Evolutionary conservation across 2,888 invertebrate species (phyloP).

Genomic region (Chrysolina haemoptera): DNA sequence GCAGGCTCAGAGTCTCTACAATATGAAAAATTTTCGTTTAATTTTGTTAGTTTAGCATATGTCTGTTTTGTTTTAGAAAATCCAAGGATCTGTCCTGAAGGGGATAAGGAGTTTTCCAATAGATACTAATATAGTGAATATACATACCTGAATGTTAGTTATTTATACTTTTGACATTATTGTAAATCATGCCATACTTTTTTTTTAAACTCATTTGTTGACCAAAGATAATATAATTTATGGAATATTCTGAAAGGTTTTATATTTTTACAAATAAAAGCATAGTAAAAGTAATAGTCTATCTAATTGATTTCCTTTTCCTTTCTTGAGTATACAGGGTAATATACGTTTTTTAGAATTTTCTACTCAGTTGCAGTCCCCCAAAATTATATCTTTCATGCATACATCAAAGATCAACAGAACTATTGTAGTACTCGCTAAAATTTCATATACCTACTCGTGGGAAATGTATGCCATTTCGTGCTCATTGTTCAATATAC

Average conservation of each 20-base stretch:
- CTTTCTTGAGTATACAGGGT: too few relatives aligned
- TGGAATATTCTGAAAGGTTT: neutral
- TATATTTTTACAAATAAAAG: neutral
- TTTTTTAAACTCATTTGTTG: neutral
- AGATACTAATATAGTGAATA: slow-evolving; percentile 74
- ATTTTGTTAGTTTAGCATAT: neutral
- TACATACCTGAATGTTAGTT: slow-evolving; percentile 47
- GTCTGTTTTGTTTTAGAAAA: slow-evolving; percentile 73
- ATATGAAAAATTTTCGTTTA: neutral
- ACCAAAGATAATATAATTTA: slow-evolving; percentile 7
- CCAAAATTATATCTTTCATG: too few relatives aligned
- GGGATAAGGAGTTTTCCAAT: slow-evolving; percentile 79
- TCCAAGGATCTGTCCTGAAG: slow-evolving; percentile 78
- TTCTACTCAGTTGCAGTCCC: too few relatives aligned
- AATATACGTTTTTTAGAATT: too few relatives aligned
- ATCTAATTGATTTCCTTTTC: too few relatives aligned
- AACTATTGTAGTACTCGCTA: too few relatives aligned
- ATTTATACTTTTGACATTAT: neutral
- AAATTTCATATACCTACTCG: too few relatives aligned
- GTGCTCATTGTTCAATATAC: too few relatives aligned
- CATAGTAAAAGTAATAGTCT: neutral
- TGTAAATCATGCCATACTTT: neutral
- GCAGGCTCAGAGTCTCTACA: too few relatives aligned
- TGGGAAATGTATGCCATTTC: too few relatives aligned
- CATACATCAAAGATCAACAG: too few relatives aligned